A percentile compares a stretch with the other conserved stretches of the same genome.
phyloP scores from a whole-genome alignment of 2,888 invertebrate species.

The Spilosoma lubricipeda region DNA sequence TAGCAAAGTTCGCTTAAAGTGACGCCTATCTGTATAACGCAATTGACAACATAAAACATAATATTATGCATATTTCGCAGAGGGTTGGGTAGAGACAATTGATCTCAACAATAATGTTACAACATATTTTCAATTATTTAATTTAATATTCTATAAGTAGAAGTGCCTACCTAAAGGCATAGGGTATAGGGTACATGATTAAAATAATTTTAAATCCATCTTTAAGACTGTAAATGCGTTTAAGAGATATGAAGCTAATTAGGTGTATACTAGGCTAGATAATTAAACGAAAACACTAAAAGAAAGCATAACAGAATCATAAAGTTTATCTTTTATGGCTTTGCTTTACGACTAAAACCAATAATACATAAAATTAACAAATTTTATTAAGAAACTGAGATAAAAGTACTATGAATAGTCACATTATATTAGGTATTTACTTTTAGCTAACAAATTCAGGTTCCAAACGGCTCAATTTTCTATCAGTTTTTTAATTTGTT shows the following conservation, averaged over 20 bases:
- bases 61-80: too few species aligned
- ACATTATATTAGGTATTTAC: neutral
- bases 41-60: neutral
- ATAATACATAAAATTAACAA: neutral
- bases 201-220: neutral
- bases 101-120: too few species aligned
- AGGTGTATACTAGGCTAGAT: neutral
- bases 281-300: neutral
- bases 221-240: neutral
- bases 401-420: neutral
- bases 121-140: neutral
- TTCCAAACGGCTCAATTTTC: neutral
- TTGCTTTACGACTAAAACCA: neutral
- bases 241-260: neutral
- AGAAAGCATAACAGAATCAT: neutral
- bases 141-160: neutral
- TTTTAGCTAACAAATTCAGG: neutral
- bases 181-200: neutral
- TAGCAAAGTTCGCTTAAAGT: slow-evolving; percentile 40
- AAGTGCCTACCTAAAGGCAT: neutral
- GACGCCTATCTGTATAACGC: slow-evolving; percentile 40
- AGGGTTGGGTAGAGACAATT: neutral
- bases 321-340: neutral
- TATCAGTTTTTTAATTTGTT: neutral
- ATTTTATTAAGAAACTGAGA: neutral